Percentiles rank a stretch among this genome's conserved stretches.
Conservation (phyloP, 1,140 invertebrate species). For the Plectrocnemia conspersa region DNA sequence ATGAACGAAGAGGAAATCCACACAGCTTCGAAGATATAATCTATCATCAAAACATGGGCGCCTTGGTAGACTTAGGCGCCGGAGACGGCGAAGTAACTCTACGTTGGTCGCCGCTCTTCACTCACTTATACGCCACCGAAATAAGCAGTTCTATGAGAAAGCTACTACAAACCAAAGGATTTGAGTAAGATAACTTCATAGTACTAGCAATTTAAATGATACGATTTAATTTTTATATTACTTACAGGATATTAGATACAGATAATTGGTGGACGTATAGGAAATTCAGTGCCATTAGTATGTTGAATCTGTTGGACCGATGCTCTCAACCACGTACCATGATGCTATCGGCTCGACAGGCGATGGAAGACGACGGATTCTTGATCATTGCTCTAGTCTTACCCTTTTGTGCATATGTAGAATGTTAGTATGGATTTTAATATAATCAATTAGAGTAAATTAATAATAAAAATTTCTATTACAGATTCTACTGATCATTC, state of each 20-base stretch:
- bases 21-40: conserved; percentile 33
- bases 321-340: conserved; percentile 76
- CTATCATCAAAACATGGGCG: conserved; percentile 40
- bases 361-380: conserved; percentile 63
- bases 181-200: conserved; percentile 56
- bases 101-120: conserved; percentile 66
- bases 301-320: conserved; percentile 86
- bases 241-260: conserved; percentile 69
- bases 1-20: conserved; percentile 38
- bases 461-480: conserved; percentile 33
- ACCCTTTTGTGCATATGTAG: conserved; percentile 87
- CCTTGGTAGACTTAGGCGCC: conserved; percentile 81
- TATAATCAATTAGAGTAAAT: conserved; percentile 1
- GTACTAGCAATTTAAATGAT: background rate
- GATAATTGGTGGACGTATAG: conserved; percentile 64
- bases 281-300: conserved; percentile 75
- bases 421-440: conserved; percentile 49
- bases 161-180: conserved; percentile 66
- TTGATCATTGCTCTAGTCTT: conserved; percentile 80
- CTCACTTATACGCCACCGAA: conserved; percentile 77
- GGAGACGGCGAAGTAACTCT: conserved; percentile 86
- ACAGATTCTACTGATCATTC: conserved; percentile 61
- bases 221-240: conserved; percentile 21
- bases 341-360: conserved; percentile 60
- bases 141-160: conserved; percentile 78